phyloP scores from a whole-genome alignment of 2,797 vertebrate species.

The Anguilla pacifica region DNA sequence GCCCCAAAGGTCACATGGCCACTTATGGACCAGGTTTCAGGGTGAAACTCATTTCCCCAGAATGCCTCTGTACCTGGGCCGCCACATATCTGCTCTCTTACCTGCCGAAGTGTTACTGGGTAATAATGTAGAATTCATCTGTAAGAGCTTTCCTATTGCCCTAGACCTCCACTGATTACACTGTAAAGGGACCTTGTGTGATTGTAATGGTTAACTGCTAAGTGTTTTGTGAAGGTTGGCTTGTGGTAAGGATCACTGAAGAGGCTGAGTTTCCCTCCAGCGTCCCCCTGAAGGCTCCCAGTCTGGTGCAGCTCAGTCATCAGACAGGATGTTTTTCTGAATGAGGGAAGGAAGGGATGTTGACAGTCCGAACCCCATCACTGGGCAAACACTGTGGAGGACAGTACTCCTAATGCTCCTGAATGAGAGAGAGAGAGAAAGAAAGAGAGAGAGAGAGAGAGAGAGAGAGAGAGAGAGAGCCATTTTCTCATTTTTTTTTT shows the following conservation, averaged over 20 bases:
- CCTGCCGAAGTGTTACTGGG: background rate
- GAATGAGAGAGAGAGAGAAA: background rate
- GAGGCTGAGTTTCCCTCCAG: background rate
- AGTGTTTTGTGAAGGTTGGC: background rate
- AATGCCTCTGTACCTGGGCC: background rate
- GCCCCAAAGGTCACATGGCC: background rate
- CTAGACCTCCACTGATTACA: background rate
- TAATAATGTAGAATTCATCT: background rate
- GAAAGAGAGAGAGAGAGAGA: background rate
- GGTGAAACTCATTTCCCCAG: background rate
- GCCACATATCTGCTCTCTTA: background rate
- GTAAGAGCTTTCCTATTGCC: background rate
- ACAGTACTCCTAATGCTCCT: background rate
- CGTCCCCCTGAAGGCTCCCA: background rate
- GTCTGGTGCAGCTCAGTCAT: background rate
- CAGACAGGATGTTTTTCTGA: background rate
- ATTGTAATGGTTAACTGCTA: background rate
- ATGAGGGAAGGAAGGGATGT: background rate
- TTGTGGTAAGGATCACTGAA: background rate
- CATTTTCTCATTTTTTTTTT: too few relatives aligned
- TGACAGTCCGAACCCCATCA: background rate
- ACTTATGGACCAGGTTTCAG: background rate
- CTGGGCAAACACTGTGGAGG: background rate
- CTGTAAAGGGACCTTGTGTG: background rate
- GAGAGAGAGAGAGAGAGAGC: background rate